Conservation (phyloP, 92 coral and sea anemone species). For the Muricea muricata region DNA sequence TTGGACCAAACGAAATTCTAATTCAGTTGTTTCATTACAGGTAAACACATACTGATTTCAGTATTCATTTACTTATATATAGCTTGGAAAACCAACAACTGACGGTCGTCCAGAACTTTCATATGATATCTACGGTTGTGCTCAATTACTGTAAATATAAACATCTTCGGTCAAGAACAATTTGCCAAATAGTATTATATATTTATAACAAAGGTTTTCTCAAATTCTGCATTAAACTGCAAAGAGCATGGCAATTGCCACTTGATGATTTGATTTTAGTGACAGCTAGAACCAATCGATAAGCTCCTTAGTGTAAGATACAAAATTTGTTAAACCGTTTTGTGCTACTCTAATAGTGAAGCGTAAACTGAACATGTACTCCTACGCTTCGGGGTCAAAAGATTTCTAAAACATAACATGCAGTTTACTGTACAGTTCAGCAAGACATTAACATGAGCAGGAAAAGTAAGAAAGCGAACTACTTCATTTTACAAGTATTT, state of each 20-base stretch:
- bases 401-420: slow-evolving; percentile 14
- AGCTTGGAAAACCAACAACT: too few species aligned
- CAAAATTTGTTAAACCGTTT: not conserved
- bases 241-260: not conserved
- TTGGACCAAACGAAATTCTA: not conserved
- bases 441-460: not conserved
- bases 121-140: too few species aligned
- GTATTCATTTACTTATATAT: too few species aligned
- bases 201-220: not conserved
- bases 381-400: slow-evolving; percentile 1
- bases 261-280: not conserved
- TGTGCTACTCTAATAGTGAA: not conserved
- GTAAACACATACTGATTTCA: not conserved
- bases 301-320: slow-evolving; percentile 12
- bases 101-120: too few species aligned
- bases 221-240: not conserved
- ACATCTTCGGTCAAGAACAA: not conserved
- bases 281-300: not conserved
- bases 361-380: not conserved
- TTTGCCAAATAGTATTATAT: not conserved
- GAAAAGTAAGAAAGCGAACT: not conserved
- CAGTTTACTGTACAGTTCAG: not conserved
- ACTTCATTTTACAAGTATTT: not conserved
- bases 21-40: slow-evolving; percentile 3
- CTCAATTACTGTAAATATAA: too few species aligned